Conservation (phyloP, 2,113 vertebrate genomes). For the Dromiciops gliroides region DNA sequence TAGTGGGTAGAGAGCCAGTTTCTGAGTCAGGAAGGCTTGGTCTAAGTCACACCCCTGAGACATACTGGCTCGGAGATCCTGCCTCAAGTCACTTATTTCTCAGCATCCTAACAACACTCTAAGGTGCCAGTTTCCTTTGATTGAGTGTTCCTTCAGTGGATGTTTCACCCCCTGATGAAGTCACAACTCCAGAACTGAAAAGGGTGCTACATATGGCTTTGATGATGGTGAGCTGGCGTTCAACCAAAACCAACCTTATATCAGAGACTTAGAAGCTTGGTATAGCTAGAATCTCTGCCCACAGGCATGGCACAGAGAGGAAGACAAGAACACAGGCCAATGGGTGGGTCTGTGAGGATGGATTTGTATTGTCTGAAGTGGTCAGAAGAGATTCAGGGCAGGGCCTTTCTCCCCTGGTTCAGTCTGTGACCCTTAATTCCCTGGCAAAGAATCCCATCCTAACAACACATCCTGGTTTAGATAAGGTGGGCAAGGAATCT, state of each 20-base stretch:
- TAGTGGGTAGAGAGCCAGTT: background rate
- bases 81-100: background rate
- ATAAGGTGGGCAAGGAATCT: background rate
- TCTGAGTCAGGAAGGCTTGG: background rate
- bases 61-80: background rate
- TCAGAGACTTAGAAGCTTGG: background rate
- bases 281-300: background rate
- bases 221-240: background rate
- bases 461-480: background rate
- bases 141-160: background rate
- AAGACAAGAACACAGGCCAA: background rate
- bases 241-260: background rate
- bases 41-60: background rate
- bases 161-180: background rate
- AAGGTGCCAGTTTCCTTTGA: background rate
- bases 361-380: background rate
- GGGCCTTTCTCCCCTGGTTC: background rate
- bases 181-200: background rate
- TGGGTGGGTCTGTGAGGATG: background rate
- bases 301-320: background rate
- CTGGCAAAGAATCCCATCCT: background rate
- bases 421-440: background rate
- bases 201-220: background rate
- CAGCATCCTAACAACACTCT: background rate
- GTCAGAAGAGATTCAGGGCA: slow-evolving; percentile 14